Base-by-base conservation (phyloP, 2,888 invertebrate genomes). In the Cerceris rybyensis region DNA sequence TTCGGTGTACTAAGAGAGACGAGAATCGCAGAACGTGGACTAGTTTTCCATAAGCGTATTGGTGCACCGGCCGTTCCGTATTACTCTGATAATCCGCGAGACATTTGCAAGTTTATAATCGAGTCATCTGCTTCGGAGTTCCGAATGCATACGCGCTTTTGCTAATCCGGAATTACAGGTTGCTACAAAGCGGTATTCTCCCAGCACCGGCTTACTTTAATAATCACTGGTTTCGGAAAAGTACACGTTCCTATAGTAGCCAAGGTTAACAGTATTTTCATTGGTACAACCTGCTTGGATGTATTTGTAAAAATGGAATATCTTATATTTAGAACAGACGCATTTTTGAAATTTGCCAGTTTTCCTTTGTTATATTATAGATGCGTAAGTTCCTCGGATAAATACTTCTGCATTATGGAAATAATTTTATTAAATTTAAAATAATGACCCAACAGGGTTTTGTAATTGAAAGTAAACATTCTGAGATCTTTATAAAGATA, bases 11-110 rank as follows among this genome's bases (percentile, higher is more conserved):
- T 14, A 11, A 17, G 28, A 42, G 61, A 46, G 64, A 52, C 57
- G 50, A 64, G 57, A 54, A 58, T 55, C 16, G 71, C 43, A 16
- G 63, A 54, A 54, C 59, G 14, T 50, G 61, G 17, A 43, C 39
- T 41, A 55, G 60, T 70, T 68, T 74, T 74, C 70, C 74, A 68
- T 80, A 78, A 80, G 74, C 74, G 67, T 68, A 73, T 52, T 61
- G 61, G 52, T 49, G 42, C 64, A 42, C 16, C 65, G 43, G 28
- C 39, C 65, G 46, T 28, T 11, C 55, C 65, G 74, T 50, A 80
- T 80, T 78, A 80, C 80, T 54, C 49, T 61, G 65, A 60, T 78
- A 80, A 80, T 80, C 78, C 70, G 52, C 9, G 64, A n/a, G 52
- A 74, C 55, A 64, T 64, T 74, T 73, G 70, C 52, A 61, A 80